Percentiles rank a stretch among this genome's conserved stretches.
phyloP scores from a whole-genome alignment of 2,888 invertebrate species.

The Cosmia pyralina region DNA sequence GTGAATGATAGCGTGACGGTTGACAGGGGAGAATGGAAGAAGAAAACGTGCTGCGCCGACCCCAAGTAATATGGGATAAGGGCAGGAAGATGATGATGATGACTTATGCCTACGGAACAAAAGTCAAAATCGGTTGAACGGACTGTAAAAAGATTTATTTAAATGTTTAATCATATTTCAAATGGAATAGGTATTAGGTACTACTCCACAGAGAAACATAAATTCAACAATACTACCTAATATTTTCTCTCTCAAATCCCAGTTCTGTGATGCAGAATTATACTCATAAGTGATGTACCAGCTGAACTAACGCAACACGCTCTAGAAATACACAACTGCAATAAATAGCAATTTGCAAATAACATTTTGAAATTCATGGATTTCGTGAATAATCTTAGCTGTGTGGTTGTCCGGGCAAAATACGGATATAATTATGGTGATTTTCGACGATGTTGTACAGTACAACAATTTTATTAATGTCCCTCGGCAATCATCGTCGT shows the following conservation, averaged over 20 bases:
- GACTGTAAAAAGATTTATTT: no score
- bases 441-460: not conserved
- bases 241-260: slow-evolving; percentile 1
- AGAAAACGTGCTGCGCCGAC: no score
- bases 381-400: slow-evolving; percentile 3
- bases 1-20: no score
- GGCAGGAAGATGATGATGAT: no score
- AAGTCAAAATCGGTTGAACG: no score
- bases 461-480: no score
- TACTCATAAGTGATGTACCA: slow-evolving; percentile 22
- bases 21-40: no score
- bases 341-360: slow-evolving; percentile 54
- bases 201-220: not conserved
- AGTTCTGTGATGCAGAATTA: slow-evolving; percentile 33
- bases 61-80: no score
- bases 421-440: not conserved
- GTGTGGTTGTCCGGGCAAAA: slow-evolving; percentile 1
- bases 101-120: no score
- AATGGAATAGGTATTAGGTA: not conserved
- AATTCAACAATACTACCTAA: no score
- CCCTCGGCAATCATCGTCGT: no score
- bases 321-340: slow-evolving; percentile 26
- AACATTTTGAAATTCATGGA: slow-evolving; percentile 41
- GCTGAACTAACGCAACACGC: slow-evolving; percentile 14
- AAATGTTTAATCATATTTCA: no score